These are phyloP conservation scores for Tetragonisca angustula DNA, from an alignment of 2,888 invertebrate genomes.

Conservation along the genomic window DNA sequence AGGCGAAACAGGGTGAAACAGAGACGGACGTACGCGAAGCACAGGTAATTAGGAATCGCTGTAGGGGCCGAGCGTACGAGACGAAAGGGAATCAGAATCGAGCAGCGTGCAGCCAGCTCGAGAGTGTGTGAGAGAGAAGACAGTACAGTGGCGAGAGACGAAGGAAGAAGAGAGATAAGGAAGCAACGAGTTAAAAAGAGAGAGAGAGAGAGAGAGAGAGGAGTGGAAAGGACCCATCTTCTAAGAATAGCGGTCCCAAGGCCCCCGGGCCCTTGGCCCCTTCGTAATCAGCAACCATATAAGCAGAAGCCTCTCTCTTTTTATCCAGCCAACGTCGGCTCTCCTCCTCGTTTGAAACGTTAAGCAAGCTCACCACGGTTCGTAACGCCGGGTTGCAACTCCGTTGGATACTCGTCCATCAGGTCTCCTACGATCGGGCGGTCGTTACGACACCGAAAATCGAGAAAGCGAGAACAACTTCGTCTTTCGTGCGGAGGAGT, in stretches of 20 bases:
- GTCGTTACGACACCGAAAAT: conserved; percentile 33
- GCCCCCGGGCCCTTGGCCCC: conserved; percentile 75
- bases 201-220: conserved; percentile 43
- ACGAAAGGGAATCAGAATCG: conserved; percentile 32
- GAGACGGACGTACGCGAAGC: conserved; percentile 44
- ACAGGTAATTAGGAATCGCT: conserved; percentile 67
- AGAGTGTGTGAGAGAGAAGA: neutral
- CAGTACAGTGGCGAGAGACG: conserved; percentile 39
- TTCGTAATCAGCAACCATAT: conserved; percentile 72
- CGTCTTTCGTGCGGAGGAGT: neutral
- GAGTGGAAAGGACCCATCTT: conserved; percentile 66
- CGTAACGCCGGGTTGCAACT: conserved; percentile 55
- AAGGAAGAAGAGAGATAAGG: conserved; percentile 54
- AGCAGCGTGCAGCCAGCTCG: conserved; percentile 9
- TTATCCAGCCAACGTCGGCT: conserved; percentile 34
- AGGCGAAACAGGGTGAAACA: conserved; percentile 30
- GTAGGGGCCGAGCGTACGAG: conserved; percentile 43
- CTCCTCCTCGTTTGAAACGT: conserved; percentile 48
- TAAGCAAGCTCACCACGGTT: conserved; percentile 56
- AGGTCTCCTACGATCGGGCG: conserved; percentile 35
- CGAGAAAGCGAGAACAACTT: conserved; percentile 30
- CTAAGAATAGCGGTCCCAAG: conserved; percentile 78
- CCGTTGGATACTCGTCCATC: conserved; percentile 37
- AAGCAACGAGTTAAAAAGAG: conserved; percentile 51
- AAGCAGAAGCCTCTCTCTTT: conserved; percentile 65